phyloP scores from a whole-genome alignment of 2,888 invertebrate genomes.

The Ectobius pallidus region DNA sequence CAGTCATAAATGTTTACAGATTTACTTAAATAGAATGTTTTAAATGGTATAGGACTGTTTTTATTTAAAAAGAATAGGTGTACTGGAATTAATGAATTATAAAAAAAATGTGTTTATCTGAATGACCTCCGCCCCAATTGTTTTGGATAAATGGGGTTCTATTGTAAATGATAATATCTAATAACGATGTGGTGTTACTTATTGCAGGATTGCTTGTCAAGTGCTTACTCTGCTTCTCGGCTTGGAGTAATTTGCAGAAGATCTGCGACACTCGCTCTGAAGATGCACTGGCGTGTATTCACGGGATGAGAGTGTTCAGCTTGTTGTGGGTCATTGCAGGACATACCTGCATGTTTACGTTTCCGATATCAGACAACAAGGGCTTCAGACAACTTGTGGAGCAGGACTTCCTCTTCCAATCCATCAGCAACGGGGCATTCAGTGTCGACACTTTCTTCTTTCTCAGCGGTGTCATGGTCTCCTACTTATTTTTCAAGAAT shows the following conservation, averaged over 20 bases:
- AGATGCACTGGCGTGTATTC: constrained; percentile 62
- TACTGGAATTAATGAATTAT: too few species aligned
- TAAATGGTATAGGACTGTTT: too few species aligned
- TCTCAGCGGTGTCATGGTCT: constrained; percentile 41
- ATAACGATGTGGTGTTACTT: too few species aligned
- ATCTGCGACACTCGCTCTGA: constrained; percentile 53
- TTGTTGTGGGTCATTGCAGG: constrained; percentile 67
- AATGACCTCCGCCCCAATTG: too few species aligned
- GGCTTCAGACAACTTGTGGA: constrained; percentile 55
- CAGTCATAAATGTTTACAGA: too few species aligned
- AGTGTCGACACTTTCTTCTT: constrained; percentile 68
- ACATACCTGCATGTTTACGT: constrained; percentile 50
- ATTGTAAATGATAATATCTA: too few species aligned
- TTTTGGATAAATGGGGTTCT: too few species aligned
- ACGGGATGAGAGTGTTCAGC: constrained; percentile 66
- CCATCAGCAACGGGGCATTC: constrained; percentile 61
- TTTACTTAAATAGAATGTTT: too few species aligned
- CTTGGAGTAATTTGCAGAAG: constrained; percentile 50
- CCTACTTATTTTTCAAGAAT: constrained; percentile 38
- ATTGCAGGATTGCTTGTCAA: constrained; percentile 52
- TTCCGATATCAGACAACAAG: constrained; percentile 57
- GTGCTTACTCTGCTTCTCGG: constrained; percentile 75
- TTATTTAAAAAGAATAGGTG: too few species aligned
- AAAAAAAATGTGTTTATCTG: too few species aligned
- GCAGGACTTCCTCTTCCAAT: constrained; percentile 58